phyloP scores from a whole-genome alignment of 2,888 invertebrate genomes.

The Drosophila neoperkinsi region DNA sequence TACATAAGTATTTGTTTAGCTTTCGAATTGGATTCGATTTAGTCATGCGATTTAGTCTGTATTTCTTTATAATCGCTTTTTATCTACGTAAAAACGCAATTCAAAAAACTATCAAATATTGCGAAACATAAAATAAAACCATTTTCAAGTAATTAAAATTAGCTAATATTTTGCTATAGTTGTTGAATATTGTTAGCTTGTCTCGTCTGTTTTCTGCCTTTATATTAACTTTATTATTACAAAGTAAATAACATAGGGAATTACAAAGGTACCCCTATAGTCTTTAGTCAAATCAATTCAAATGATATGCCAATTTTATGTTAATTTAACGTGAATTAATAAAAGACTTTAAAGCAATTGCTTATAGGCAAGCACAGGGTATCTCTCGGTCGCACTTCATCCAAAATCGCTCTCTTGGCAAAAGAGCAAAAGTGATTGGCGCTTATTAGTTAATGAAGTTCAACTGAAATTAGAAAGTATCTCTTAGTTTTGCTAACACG shows the following conservation, averaged over 20 bases:
- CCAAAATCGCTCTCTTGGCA: not conserved
- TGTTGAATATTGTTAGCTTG: accelerated
- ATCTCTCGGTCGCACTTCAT: not conserved
- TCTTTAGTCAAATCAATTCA: not conserved
- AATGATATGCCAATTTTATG: not conserved
- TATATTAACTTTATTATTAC: not conserved
- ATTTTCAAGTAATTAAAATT: not conserved
- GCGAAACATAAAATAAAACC: accelerated
- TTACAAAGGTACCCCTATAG: not conserved
- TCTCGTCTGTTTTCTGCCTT: not conserved
- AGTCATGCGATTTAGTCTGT: not conserved
- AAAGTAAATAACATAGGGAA: not conserved
- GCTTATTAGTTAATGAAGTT: conserved; percentile 5
- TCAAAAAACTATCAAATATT: not conserved
- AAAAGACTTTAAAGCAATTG: not conserved
- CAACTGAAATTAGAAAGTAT: conserved; percentile 10
- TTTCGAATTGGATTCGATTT: not conserved
- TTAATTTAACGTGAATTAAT: not conserved
- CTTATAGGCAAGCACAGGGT: not conserved
- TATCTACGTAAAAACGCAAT: not conserved
- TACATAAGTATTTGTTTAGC: not conserved
- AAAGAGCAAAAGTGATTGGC: conserved; percentile 1
- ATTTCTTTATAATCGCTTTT: not conserved
- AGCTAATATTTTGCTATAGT: not conserved
- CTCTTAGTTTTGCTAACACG: conserved; percentile 9